phyloP scores from a whole-genome alignment of 2,888 invertebrate genomes.

The Coelinius sp. region DNA sequence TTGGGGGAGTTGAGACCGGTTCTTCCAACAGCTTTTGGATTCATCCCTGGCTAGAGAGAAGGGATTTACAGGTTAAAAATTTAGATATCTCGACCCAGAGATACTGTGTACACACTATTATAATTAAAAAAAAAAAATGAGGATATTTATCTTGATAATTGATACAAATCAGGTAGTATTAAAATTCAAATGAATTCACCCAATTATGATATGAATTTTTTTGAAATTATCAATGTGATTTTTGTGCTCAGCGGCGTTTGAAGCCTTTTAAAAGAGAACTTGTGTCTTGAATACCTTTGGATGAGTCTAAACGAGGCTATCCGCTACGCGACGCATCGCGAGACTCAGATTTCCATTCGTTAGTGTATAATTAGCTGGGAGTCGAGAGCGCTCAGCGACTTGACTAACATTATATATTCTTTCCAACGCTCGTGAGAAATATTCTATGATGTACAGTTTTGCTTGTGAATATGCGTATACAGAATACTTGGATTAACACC shows the following conservation, averaged over 20 bases:
- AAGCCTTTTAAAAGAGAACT: constrained; percentile 15
- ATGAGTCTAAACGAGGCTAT: constrained; percentile 32
- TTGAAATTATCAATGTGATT: background rate
- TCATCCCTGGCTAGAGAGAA: background rate
- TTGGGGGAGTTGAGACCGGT: constrained; percentile 30
- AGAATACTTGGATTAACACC: constrained; percentile 29
- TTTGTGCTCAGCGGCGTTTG: background rate
- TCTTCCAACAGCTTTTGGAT: constrained; percentile 8
- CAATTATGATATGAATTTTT: constrained; percentile 10
- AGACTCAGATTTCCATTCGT: constrained; percentile 56
- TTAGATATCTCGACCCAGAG: no score
- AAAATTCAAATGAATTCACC: constrained; percentile 3
- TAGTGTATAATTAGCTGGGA: constrained; percentile 56
- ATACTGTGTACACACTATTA: no score
- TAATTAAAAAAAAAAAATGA: background rate
- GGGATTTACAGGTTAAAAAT: background rate
- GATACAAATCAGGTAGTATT: background rate
- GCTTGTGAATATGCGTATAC: background rate
- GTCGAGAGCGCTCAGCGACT: constrained; percentile 38
- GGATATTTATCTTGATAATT: background rate
- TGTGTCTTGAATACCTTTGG: constrained; percentile 6
- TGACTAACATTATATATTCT: constrained; percentile 25
- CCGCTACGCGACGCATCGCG: constrained; percentile 30
- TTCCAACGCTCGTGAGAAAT: constrained; percentile 34
- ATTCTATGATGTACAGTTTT: constrained; percentile 22